A percentile compares a stretch with the other conserved stretches of the same genome.
These are phyloP conservation scores for Philhelius pedissequus DNA, from an alignment of 2,888 invertebrate species.

Conservation along the genomic window DNA sequence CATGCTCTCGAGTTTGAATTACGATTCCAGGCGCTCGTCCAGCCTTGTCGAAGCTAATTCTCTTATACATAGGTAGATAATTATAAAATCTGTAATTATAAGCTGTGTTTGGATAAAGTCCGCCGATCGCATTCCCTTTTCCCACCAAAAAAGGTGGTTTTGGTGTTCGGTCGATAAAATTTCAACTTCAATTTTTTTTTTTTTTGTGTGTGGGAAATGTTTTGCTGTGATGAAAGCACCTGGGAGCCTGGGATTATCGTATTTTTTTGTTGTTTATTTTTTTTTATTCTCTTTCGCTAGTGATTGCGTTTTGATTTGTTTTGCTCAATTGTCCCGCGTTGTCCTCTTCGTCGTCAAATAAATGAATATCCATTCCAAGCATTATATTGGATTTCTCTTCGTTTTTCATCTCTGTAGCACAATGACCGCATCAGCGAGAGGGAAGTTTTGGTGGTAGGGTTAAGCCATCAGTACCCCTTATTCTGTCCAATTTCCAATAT, in stretches of 20 bases:
- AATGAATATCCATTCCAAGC: too few species aligned
- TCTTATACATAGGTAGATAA: slow-evolving; percentile 31
- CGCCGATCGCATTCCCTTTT: neutral
- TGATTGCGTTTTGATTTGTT: neutral
- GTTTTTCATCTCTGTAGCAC: neutral
- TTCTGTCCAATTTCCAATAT: neutral
- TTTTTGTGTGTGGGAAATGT: neutral
- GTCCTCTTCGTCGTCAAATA: neutral
- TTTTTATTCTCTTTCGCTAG: neutral
- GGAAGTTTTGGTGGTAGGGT: neutral
- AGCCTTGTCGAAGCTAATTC: slow-evolving; percentile 42
- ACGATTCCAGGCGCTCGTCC: slow-evolving; percentile 36
- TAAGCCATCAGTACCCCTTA: neutral
- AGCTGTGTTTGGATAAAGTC: neutral
- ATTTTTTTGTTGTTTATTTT: neutral
- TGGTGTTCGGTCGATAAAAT: slow-evolving; percentile 33
- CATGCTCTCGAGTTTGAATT: slow-evolving; percentile 28
- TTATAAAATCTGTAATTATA: slow-evolving; percentile 13
- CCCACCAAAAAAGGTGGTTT: neutral
- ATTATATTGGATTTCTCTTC: neutral
- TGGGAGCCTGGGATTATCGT: neutral
- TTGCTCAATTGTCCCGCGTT: neutral
- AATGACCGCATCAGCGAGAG: slow-evolving; percentile 12
- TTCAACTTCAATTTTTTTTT: neutral
- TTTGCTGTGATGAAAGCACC: slow-evolving; percentile 16